Base-by-base conservation (phyloP, 2,113 vertebrate genomes). In the Lucifuga dentata region DNA sequence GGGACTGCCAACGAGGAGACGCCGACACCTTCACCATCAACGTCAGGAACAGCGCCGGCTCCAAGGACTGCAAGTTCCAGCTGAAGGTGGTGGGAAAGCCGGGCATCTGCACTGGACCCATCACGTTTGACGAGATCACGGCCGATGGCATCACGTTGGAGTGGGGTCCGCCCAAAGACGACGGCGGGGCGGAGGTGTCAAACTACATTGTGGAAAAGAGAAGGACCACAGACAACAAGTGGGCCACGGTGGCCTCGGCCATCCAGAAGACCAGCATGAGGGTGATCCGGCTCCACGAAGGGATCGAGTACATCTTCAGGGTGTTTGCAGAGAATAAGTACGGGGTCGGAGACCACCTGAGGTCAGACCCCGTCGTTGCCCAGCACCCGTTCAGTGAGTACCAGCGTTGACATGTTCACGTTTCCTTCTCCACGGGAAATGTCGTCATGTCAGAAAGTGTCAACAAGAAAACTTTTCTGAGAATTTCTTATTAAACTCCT, bases 261-360 rank as follows among this genome's bases (percentile, higher is more conserved):
- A 95, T 98, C 53, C 98, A 99, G 89, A 99, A 98, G 90, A 99
- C 95, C 19, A 93, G 88, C 11, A 96, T 98, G 86, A 95, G 96
- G 88, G 95, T 99, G 68, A 96, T 96, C 44, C 93, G 96, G 81
- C 96, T 99, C 62, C 95, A 98, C 46, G 98, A 98, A 62, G 98
- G 97, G 66, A 80, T 89, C 24, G 98, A 99, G 81, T 99, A 99
- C 52, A 94, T 97, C 51, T 99, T 99, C 79, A 95, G 94, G 89
- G 95, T 99, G 65, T 96, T 94, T 56, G 98, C 98, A 15, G 98
- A 99, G 92, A 99, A 99, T 85, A 99, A 98, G 86, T 98, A 98
- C 0, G 98, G 98, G 59, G 89, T 99, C 63, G 97, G 98, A 43
- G 96, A 98, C 86, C 93, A 93, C 73, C 93, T 99, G 70, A 97